Evolutionary conservation across 1,140 invertebrate species (phyloP), one percentile per base, ranked within the genome.

Genomic region (Cydia pomonella): DNA sequence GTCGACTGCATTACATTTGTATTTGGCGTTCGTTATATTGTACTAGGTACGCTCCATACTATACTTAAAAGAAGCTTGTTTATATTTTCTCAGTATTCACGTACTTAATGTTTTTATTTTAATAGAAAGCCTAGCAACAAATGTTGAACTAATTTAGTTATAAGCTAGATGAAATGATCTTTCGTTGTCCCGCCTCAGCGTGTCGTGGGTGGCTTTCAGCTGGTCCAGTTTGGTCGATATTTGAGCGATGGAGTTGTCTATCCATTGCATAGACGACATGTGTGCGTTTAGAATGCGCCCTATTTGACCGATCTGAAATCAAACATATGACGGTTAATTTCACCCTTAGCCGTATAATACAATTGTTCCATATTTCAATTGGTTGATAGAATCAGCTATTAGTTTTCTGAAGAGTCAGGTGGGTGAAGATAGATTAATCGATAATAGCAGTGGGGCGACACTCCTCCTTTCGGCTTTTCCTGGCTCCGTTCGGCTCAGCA

Each of bases 191-290:
- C 96, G 94, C 76, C 96, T 93, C 76, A 97, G 95, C 18, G 95
- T 94, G 76, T 98, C 97, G 87, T 97, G 96, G 82, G 97, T 95
- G 80, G 97, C 96, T 59, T 96, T 95, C 23, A 98, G 95, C 69
- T 97, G 96, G 81, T 98, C 97, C 50, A 98, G 94, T 85, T 96
- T 96, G 21, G 95, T 95, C 64, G 95, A 96, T 23, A 98, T 95
- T 73, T 96, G 92, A 0, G 95, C 94, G 3, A 96, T 96, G 62
- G 95, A 96, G 75, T 96, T 94, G 87, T 98, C 97, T 38, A 99
- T 95, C 97, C 97, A 99, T 81, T 99, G 97, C 80, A 99, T 94
- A 0, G 97, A 98, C 76, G 98, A 98, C 96, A 99, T 99, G 84
- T 99, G 98, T 0, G 98, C 97, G 91, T 99, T 99, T 0, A 99